Conservation (phyloP, 2,888 invertebrate genomes). For the Mystacides longicornis region DNA sequence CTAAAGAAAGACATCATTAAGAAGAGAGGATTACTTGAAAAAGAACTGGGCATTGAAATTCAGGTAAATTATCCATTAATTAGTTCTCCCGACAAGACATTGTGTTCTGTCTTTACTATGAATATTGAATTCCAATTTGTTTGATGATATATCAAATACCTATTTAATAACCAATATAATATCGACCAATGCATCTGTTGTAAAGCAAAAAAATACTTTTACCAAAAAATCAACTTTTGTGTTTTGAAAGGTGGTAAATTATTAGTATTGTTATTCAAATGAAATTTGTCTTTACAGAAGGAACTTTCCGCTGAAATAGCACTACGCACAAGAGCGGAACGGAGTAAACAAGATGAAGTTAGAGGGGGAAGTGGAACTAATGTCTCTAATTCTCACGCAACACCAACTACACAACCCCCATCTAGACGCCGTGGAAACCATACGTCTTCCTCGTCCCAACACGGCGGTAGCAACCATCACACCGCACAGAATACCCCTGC, state of each 20-base stretch:
- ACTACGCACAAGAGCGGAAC: conserved; percentile 61
- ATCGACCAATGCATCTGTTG: too few relatives aligned
- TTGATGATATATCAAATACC: too few relatives aligned
- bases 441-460: background rate
- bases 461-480: conserved; percentile 11
- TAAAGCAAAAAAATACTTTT: too few relatives aligned
- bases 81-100: too few relatives aligned
- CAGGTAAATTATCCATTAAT: conserved; percentile 55
- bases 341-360: conserved; percentile 61
- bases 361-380: conserved; percentile 38
- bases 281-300: too few relatives aligned
- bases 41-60: conserved; percentile 83
- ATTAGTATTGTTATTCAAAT: too few relatives aligned
- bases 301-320: conserved; percentile 69
- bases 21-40: conserved; percentile 81
- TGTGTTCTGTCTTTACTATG: too few relatives aligned
- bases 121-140: too few relatives aligned
- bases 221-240: too few relatives aligned
- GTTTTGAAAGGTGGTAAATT: too few relatives aligned
- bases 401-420: conserved; percentile 29
- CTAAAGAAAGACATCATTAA: conserved; percentile 90
- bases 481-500: conserved; percentile 27
- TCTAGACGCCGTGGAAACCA: conserved; percentile 10
- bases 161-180: too few relatives aligned
- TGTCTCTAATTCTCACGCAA: conserved; percentile 30